Conservation (phyloP, 2,113 vertebrate species). For the Equus quagga region DNA sequence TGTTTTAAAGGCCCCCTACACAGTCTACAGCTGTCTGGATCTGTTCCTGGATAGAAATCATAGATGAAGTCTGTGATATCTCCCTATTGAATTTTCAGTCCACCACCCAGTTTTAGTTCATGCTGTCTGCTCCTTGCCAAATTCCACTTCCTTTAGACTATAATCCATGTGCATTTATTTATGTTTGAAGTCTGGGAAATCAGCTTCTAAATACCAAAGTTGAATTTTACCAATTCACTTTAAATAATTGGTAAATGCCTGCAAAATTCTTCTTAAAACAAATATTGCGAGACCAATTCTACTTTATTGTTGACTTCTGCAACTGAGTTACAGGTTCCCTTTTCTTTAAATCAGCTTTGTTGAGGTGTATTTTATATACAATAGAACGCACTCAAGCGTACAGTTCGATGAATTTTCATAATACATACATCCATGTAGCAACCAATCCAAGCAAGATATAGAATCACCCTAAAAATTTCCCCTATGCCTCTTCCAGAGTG, state of each 20-base stretch:
- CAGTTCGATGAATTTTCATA: not conserved
- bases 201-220: not conserved
- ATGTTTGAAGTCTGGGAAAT: slow-evolving; percentile 36
- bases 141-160: slow-evolving; percentile 10
- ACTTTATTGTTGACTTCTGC: not conserved
- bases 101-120: slow-evolving; percentile 43
- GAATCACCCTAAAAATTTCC: not conserved
- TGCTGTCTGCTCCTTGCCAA: not conserved
- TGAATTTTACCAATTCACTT: not conserved
- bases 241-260: not conserved
- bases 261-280: not conserved
- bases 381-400: not conserved
- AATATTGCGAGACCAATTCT: not conserved
- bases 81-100: slow-evolving; percentile 52
- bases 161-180: slow-evolving; percentile 19
- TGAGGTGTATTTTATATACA: not conserved
- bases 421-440: not conserved
- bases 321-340: not conserved
- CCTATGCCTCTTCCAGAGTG: not conserved
- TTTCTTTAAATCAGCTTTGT: not conserved
- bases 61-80: slow-evolving; percentile 34
- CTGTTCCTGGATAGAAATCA: slow-evolving; percentile 66
- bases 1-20: slow-evolving; percentile 55
- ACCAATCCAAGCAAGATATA: not conserved
- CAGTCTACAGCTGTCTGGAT: slow-evolving; percentile 72